Conservation (phyloP, 1,140 invertebrate genomes). For the Latrodectus geometricus region DNA sequence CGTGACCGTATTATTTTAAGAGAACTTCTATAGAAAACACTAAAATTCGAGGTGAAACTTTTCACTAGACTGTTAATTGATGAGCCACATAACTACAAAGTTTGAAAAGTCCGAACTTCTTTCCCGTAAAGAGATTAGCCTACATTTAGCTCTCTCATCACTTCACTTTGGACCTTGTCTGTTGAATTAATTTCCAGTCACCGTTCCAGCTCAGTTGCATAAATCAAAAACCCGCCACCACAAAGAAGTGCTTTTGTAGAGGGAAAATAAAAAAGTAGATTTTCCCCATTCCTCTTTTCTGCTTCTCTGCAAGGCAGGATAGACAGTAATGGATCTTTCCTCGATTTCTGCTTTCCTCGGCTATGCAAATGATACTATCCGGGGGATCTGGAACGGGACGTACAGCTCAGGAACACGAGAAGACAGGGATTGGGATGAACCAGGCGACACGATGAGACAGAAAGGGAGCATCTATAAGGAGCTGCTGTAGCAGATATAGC, state of each 20-base stretch:
- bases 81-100: neutral
- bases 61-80: neutral
- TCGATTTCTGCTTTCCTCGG: neutral
- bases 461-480: constrained; percentile 24
- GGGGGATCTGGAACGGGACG: constrained; percentile 2
- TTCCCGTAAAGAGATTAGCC: constrained; percentile 31
- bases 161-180: neutral
- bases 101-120: neutral
- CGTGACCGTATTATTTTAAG: too few relatives aligned
- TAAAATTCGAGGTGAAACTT: neutral
- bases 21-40: neutral
- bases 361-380: constrained; percentile 43
- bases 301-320: neutral
- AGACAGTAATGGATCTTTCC: constrained; percentile 35
- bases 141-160: constrained; percentile 13
- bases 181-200: constrained; percentile 21
- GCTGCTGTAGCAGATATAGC: neutral
- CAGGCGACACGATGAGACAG: constrained; percentile 27
- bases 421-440: constrained; percentile 43
- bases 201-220: neutral
- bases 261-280: neutral
- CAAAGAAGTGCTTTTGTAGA: constrained; percentile 20
- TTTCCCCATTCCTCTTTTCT: neutral
- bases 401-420: constrained; percentile 24
- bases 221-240: constrained; percentile 28